phyloP scores from a whole-genome alignment of 2,113 vertebrate genomes.

The Eubucco bourcierii region DNA sequence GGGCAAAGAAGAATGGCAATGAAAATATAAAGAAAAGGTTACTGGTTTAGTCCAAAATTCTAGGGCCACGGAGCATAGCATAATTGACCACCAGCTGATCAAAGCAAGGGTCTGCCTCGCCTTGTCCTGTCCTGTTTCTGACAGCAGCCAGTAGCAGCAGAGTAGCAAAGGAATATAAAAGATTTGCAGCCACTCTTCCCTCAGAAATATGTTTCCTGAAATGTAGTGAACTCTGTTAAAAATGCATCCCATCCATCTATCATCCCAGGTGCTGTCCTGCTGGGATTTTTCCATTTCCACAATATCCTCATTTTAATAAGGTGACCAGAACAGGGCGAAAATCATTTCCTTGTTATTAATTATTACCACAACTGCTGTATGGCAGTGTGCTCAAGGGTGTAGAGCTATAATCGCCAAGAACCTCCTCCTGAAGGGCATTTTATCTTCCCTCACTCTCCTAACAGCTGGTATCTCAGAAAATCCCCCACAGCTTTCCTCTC shows the following conservation, averaged over 20 bases:
- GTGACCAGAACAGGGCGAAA: constrained; percentile 69
- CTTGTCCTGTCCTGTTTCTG: background rate
- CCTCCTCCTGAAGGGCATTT: constrained; percentile 57
- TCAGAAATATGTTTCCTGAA: constrained; percentile 62
- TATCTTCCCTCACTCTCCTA: constrained; percentile 32
- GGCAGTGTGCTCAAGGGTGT: constrained; percentile 61
- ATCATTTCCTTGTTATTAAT: constrained; percentile 75
- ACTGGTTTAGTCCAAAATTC: background rate
- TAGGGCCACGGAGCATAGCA: background rate
- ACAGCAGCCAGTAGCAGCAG: background rate
- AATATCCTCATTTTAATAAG: constrained; percentile 73
- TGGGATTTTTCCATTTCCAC: constrained; percentile 73
- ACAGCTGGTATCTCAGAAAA: constrained; percentile 1
- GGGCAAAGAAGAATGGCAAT: background rate
- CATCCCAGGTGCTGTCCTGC: constrained; percentile 62
- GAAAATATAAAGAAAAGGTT: background rate
- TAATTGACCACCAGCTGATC: background rate
- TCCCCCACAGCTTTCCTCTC: background rate
- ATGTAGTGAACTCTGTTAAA: constrained; percentile 65
- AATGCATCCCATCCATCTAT: constrained; percentile 71
- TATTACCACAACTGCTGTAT: constrained; percentile 64
- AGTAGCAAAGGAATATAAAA: constrained; percentile 7
- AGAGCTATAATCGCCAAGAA: constrained; percentile 56
- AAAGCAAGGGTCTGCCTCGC: background rate
- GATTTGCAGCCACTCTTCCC: constrained; percentile 14